Evolutionary conservation across 2,113 vertebrate species (phyloP).

Genomic region (Callorhinus ursinus): DNA sequence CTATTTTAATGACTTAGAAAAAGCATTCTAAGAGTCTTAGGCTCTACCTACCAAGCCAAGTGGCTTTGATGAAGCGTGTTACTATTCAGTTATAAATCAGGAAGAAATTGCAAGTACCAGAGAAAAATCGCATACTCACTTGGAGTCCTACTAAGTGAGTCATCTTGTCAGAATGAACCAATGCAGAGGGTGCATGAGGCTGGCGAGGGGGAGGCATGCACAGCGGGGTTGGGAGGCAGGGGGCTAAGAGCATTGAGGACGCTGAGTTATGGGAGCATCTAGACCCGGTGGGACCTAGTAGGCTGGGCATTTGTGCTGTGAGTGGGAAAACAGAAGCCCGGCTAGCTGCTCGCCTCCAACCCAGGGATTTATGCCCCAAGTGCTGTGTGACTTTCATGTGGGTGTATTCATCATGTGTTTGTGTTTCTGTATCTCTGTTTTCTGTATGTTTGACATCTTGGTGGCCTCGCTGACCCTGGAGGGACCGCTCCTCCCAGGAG

Average conservation of each 20-base stretch:
- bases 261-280: not conserved
- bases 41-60: not conserved
- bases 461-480: not conserved
- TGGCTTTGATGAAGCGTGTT: not conserved
- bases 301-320: no score
- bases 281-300: no score
- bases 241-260: rapidly evolving
- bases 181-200: not conserved
- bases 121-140: not conserved
- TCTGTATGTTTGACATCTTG: not conserved
- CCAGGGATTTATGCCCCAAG: not conserved
- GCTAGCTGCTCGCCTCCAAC: rapidly evolving
- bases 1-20: not conserved
- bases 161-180: not conserved
- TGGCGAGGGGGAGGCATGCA: rapidly evolving
- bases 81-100: not conserved
- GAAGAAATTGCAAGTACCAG: not conserved
- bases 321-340: not conserved
- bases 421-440: not conserved
- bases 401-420: not conserved
- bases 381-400: no score
- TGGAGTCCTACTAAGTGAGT: not conserved
- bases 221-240: no score
- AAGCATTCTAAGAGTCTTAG: not conserved
- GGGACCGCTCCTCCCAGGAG: not conserved